These are phyloP conservation scores for Flexamia atlantica DNA, from an alignment of 2,888 invertebrate genomes.

Conservation along the genomic window DNA sequence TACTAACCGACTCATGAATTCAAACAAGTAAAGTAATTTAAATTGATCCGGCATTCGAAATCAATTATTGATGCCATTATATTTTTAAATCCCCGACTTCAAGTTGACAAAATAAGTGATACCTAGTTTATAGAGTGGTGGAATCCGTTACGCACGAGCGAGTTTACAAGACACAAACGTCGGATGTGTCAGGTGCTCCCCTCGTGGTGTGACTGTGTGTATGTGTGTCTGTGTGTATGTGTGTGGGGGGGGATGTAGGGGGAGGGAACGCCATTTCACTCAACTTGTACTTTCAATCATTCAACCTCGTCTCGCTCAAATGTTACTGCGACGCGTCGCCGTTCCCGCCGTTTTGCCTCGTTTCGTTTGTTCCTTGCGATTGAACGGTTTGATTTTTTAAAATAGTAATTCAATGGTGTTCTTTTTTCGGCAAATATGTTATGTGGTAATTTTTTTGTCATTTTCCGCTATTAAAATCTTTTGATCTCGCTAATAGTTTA, in stretches of 20 bases:
- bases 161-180: neutral
- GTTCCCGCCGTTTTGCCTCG: neutral
- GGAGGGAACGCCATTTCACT: slow-evolving; percentile 9
- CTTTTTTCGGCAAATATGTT: no score
- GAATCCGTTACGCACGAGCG: neutral
- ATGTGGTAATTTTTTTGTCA: no score
- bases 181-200: neutral
- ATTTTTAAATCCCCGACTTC: no score
- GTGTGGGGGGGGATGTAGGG: neutral
- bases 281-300: slow-evolving; percentile 51
- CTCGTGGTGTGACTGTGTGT: slow-evolving; percentile 4
- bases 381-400: neutral
- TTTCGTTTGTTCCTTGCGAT: neutral
- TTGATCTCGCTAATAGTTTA: no score
- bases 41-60: no score
- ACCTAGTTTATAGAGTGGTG: neutral
- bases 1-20: no score
- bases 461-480: no score
- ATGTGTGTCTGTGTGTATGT: neutral
- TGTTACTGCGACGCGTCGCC: neutral
- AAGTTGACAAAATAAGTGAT: no score
- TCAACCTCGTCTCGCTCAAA: slow-evolving; percentile 42
- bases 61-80: no score
- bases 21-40: no score
- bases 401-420: no score